phyloP scores from a whole-genome alignment of 2,888 invertebrate species.

The Horisme vitalbata region DNA sequence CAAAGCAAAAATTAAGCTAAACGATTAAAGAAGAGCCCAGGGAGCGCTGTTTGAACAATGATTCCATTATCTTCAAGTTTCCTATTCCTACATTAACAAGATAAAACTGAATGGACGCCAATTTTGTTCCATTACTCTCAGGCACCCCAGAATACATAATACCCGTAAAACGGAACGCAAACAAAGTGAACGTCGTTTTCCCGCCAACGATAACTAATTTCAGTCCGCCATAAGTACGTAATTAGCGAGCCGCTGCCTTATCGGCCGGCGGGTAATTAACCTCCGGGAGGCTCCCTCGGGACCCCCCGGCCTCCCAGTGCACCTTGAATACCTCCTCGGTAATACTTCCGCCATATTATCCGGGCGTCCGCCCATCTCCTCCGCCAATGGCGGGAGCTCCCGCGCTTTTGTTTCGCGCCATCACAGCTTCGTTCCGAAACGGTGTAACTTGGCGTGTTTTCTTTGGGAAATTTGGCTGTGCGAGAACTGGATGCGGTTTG shows the following conservation, averaged over 20 bases:
- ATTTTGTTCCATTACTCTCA: conserved; percentile 79
- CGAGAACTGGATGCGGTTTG: conserved; percentile 68
- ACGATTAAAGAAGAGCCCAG: conserved; percentile 73
- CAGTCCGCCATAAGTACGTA: conserved; percentile 82
- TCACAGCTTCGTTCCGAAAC: conserved; percentile 71
- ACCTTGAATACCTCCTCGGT: conserved; percentile 79
- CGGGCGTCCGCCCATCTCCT: conserved; percentile 78
- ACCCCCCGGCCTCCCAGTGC: conserved; percentile 56
- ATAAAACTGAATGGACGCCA: conserved; percentile 76
- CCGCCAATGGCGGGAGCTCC: conserved; percentile 76
- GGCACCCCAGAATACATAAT: conserved; percentile 73
- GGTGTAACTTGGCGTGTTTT: conserved; percentile 74
- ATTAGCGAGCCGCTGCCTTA: conserved; percentile 83
- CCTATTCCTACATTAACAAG: conserved; percentile 59
- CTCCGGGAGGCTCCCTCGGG: conserved; percentile 58
- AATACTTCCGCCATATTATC: conserved; percentile 83
- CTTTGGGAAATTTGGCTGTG: conserved; percentile 78
- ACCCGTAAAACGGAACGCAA: conserved; percentile 81
- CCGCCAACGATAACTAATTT: conserved; percentile 82
- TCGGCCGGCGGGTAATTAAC: conserved; percentile 82
- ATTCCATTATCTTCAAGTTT: conserved; percentile 71
- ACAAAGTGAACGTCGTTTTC: conserved; percentile 80
- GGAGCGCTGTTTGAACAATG: conserved; percentile 68
- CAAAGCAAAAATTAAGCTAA: conserved; percentile 69
- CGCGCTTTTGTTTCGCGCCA: conserved; percentile 81